Evolutionary conservation across 2,113 vertebrate genomes (phyloP).

Genomic region (Baryphthengus martii): DNA sequence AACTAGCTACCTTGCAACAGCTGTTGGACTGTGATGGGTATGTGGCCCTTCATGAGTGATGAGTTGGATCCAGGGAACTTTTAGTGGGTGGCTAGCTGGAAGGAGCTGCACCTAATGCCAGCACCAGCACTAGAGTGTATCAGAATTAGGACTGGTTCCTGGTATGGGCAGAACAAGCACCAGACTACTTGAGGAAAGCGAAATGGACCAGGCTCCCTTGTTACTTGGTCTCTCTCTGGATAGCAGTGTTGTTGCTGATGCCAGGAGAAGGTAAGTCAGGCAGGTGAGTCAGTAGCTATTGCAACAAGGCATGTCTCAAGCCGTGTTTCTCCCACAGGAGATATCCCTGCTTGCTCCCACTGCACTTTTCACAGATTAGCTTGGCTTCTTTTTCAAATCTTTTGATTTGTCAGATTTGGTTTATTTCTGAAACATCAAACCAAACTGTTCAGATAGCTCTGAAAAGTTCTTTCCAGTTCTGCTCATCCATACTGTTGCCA

Average conservation of each 20-base stretch:
- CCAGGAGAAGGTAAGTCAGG: neutral
- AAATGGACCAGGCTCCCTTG: neutral
- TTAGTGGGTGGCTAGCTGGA: neutral
- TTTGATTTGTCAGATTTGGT: neutral
- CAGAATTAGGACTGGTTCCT: neutral
- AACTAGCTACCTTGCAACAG: neutral
- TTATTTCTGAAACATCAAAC: neutral
- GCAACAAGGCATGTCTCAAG: accelerated
- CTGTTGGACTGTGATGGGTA: neutral
- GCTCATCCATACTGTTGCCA: neutral
- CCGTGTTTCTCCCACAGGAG: neutral
- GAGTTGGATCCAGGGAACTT: neutral
- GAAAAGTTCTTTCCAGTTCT: neutral
- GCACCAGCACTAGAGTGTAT: neutral
- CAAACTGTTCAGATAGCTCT: neutral
- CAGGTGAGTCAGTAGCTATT: neutral
- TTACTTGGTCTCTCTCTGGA: neutral
- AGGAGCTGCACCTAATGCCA: neutral
- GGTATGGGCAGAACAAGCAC: neutral
- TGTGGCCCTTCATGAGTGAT: neutral
- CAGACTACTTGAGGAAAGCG: neutral
- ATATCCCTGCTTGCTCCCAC: neutral
- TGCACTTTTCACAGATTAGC: neutral
- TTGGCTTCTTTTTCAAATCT: neutral
- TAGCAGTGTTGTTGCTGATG: neutral